A percentile compares a stretch with the other conserved stretches of the same genome.
Conservation (phyloP, 2,888 invertebrate genomes). For the Dolichomitus sp. region DNA sequence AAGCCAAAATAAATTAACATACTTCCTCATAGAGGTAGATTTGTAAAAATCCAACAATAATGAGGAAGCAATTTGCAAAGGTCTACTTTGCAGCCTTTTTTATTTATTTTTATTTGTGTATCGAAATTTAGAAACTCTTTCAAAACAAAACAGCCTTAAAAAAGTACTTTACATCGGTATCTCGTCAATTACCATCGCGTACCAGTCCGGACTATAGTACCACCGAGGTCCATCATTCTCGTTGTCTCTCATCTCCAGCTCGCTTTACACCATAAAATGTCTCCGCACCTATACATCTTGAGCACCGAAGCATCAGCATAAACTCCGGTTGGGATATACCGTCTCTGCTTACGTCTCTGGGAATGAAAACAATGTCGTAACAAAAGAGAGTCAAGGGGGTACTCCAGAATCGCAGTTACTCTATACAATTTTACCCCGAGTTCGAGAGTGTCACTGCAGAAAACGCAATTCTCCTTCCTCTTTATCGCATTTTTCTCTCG, state of each 20-base stretch:
- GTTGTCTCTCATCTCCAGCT: neutral
- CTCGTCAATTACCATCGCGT: neutral
- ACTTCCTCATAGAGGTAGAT: no score
- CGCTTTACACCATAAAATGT: slow-evolving; percentile 32
- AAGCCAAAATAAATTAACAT: no score
- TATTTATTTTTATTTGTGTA: no score
- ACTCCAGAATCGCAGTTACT: slow-evolving; percentile 2
- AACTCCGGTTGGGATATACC: neutral
- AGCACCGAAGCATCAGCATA: slow-evolving; percentile 31
- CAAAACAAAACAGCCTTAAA: neutral
- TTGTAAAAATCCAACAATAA: no score
- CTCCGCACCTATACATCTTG: neutral
- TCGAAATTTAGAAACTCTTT: neutral
- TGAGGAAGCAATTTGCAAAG: no score
- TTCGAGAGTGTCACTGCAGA: neutral
- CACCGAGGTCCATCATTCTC: neutral
- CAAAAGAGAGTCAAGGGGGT: neutral
- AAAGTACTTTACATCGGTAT: neutral
- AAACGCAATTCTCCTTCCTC: slow-evolving; percentile 34
- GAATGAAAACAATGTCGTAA: slow-evolving; percentile 37
- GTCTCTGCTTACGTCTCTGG: slow-evolving; percentile 20
- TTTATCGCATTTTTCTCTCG: neutral
- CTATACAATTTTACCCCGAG: slow-evolving; percentile 14
- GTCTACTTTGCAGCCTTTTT: no score
- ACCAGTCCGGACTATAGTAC: neutral